Evolutionary conservation across 2,797 vertebrate species (phyloP).

Genomic region (Salarias fasciatus): DNA sequence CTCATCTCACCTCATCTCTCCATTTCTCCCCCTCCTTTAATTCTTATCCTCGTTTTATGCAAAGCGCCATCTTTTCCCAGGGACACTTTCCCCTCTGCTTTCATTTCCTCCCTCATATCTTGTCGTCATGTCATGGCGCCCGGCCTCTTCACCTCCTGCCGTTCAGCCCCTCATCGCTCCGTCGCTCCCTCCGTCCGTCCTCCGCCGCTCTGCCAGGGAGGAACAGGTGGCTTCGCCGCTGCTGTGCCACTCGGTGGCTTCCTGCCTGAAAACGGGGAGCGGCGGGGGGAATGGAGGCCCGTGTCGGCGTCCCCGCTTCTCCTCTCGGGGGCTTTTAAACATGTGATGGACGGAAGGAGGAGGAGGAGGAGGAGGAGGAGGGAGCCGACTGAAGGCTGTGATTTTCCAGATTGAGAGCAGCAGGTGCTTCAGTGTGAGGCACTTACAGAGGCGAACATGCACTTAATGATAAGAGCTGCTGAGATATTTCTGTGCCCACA

Average conservation of each 20-base stretch:
- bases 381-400: slow-evolving; percentile 39
- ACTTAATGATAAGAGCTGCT: slow-evolving; percentile 30
- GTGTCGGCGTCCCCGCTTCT: slow-evolving; percentile 5
- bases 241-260: slow-evolving; percentile 54
- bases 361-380: slow-evolving; percentile 6
- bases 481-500: slow-evolving; percentile 37
- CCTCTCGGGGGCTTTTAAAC: slow-evolving; percentile 20
- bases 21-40: background rate
- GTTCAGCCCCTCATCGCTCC: too few relatives aligned
- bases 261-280: slow-evolving; percentile 40
- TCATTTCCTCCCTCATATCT: slow-evolving; percentile 28
- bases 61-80: background rate
- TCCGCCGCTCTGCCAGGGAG: slow-evolving; percentile 44
- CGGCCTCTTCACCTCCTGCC: too few relatives aligned
- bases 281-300: slow-evolving; percentile 25
- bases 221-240: slow-evolving; percentile 68
- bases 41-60: background rate
- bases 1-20: too few relatives aligned
- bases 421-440: slow-evolving; percentile 55
- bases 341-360: slow-evolving; percentile 28
- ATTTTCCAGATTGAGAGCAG: slow-evolving; percentile 46
- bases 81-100: background rate
- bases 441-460: slow-evolving; percentile 18
- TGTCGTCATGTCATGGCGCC: slow-evolving; percentile 17
- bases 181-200: slow-evolving; percentile 3